Conservation (phyloP, 1,140 invertebrate genomes). For the Anagrus nilaparvatae region DNA sequence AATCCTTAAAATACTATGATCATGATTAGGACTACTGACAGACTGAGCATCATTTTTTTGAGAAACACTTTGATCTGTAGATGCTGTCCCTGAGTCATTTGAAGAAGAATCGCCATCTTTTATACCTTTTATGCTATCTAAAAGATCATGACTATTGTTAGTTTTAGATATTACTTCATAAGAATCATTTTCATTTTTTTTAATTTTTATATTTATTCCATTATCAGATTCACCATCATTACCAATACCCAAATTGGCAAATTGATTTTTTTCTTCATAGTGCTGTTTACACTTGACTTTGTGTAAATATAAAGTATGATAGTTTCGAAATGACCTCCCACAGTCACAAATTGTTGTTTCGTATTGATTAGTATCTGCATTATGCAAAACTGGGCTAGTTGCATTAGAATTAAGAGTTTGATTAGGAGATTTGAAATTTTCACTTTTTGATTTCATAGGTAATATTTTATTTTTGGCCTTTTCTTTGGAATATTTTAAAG, state of each 20-base stretch:
- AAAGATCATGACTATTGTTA: conserved; percentile 4
- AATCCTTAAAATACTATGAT: conserved; percentile 28
- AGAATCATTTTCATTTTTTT: conserved; percentile 35
- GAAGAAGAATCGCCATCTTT: conserved; percentile 13
- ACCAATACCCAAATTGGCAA: conserved; percentile 15
- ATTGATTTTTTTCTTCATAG: conserved; percentile 4
- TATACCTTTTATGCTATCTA: conserved; percentile 11
- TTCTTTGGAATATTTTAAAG: conserved; percentile 1
- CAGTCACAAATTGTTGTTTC: conserved; percentile 24
- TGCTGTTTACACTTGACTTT: conserved; percentile 24
- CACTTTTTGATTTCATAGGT: not conserved
- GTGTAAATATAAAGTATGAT: conserved; percentile 28
- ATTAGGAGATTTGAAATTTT: not conserved
- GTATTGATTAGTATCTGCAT: conserved; percentile 5
- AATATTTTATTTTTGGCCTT: not conserved
- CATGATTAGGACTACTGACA: no score
- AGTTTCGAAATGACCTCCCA: conserved; percentile 30
- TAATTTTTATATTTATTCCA: conserved; percentile 38
- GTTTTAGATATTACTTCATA: conserved; percentile 32
- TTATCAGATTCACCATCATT: conserved; percentile 31
- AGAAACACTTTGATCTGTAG: conserved; percentile 1
- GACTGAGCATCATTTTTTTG: conserved; percentile 21
- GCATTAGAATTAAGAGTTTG: no score
- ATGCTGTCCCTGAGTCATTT: conserved; percentile 11
- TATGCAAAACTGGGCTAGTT: no score